Evolutionary conservation across 2,888 invertebrate genomes (phyloP).

Genomic region (Eurois occulta): DNA sequence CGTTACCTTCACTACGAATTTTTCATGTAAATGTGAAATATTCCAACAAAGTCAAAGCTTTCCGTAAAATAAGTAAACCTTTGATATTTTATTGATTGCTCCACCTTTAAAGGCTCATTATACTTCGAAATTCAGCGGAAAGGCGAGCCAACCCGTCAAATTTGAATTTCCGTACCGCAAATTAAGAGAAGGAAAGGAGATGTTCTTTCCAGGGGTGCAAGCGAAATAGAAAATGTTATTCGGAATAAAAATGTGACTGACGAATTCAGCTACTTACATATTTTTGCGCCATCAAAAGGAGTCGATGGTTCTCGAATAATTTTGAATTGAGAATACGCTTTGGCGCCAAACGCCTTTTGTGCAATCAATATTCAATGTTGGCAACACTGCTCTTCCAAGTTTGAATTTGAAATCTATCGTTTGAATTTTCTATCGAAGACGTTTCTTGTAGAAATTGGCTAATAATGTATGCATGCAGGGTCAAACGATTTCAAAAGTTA

Average conservation of each 20-base stretch:
- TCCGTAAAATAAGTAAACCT: conserved; percentile 71
- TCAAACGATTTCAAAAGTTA: conserved; percentile 4
- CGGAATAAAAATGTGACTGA: conserved; percentile 86
- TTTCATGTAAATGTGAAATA: conserved; percentile 57
- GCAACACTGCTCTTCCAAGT: conserved; percentile 80
- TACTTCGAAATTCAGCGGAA: conserved; percentile 88
- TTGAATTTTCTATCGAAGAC: conserved; percentile 82
- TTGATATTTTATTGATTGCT: conserved; percentile 87
- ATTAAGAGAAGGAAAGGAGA: conserved; percentile 73
- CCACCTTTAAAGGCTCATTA: conserved; percentile 88
- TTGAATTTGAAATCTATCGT: conserved; percentile 86
- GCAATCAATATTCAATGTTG: conserved; percentile 91
- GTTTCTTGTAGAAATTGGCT: conserved; percentile 72
- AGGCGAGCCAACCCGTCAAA: conserved; percentile 88
- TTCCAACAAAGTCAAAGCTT: conserved; percentile 63
- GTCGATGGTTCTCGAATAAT: conserved; percentile 87
- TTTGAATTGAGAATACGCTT: conserved; percentile 91
- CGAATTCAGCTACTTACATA: conserved; percentile 90
- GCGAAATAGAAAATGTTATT: conserved; percentile 77
- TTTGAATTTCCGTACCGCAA: conserved; percentile 89
- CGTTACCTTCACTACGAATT: conserved; percentile 27
- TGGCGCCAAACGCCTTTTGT: conserved; percentile 89
- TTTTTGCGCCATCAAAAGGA: conserved; percentile 89
- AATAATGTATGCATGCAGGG: conserved; percentile 20
- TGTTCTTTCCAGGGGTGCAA: conserved; percentile 54